Evolutionary conservation across 1,140 invertebrate species (phyloP).

Genomic region (Ceratitis capitata): DNA sequence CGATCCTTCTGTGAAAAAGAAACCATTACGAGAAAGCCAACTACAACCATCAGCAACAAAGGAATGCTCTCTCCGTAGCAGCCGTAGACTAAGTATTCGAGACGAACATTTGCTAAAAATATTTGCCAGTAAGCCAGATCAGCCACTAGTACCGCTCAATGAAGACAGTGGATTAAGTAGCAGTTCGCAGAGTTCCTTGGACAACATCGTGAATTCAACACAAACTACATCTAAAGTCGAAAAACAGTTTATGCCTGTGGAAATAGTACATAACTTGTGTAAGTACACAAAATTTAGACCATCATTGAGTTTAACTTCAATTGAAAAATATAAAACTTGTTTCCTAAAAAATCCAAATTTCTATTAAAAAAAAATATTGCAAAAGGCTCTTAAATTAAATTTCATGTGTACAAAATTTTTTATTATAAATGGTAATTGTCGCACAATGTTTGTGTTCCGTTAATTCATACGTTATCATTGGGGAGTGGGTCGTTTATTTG

Average conservation of each 20-base stretch:
- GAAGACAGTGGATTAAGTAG: conserved; percentile 41
- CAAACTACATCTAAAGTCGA: not conserved
- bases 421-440: conserved; percentile 38
- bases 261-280: not conserved
- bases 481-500: not conserved
- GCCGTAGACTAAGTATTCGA: conserved; percentile 39
- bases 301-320: not conserved
- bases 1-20: conserved; percentile 2
- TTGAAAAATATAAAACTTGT: not conserved
- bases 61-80: not conserved
- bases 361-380: not conserved
- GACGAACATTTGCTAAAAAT: conserved; percentile 39
- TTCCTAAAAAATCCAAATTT: too few relatives aligned
- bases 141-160: conserved; percentile 10
- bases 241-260: not conserved
- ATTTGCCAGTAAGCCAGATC: conserved; percentile 5
- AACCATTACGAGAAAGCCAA: conserved; percentile 39
- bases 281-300: not conserved
- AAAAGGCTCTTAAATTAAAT: conserved; percentile 6
- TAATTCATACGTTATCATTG: not conserved
- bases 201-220: not conserved
- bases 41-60: not conserved
- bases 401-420: conserved; percentile 43
- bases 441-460: not conserved
- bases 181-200: not conserved